These are phyloP conservation scores for Allolobophora icterica DNA, from an alignment of 2,888 invertebrate genomes.

Conservation along the genomic window DNA sequence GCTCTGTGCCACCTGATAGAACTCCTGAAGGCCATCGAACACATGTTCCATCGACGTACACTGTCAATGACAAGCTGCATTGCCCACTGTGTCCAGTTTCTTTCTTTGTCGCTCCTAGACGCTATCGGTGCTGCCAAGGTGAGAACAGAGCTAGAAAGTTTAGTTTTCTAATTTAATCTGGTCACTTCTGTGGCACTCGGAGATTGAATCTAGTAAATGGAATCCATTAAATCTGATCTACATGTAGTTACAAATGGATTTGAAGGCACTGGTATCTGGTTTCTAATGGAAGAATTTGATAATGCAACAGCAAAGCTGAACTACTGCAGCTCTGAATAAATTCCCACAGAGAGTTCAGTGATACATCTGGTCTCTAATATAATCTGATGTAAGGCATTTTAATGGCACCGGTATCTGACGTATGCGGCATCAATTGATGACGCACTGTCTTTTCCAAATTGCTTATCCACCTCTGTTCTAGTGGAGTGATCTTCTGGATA, in stretches of 20 bases:
- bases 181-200: not conserved
- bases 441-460: no score
- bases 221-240: no score
- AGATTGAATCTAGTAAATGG: no score
- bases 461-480: no score
- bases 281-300: not conserved
- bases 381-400: no score
- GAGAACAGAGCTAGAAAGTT: slow-evolving; percentile 50
- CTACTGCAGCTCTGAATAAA: not conserved
- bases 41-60: slow-evolving; percentile 75
- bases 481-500: no score
- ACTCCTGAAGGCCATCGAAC: slow-evolving; percentile 78
- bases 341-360: no score
- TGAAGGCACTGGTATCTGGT: no score
- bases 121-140: slow-evolving; percentile 76
- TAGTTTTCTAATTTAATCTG: not conserved
- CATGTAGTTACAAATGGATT: no score
- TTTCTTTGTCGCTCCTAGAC: slow-evolving; percentile 77
- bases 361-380: no score
- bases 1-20: slow-evolving; percentile 82
- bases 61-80: slow-evolving; percentile 77
- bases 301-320: not conserved
- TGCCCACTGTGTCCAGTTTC: slow-evolving; percentile 80
- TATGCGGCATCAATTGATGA: no score
- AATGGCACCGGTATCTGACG: no score